Base-by-base conservation (phyloP, 2,888 invertebrate species). In the Archaeoteleia sp. region DNA sequence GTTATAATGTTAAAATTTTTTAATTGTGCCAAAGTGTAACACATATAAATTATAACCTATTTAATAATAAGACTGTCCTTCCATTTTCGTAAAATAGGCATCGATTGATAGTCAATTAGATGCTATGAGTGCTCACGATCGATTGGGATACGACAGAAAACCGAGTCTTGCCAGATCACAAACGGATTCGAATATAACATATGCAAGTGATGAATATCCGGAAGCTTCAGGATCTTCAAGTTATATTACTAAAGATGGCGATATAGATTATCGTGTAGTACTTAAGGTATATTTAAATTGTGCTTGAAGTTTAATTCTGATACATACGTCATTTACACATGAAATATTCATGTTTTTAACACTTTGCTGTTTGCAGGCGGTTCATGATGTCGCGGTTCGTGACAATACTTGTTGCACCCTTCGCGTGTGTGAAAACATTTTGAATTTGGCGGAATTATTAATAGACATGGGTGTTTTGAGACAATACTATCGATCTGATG, bases 201-300 rank as follows among this genome's bases (percentile, higher is more conserved):
- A 96, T 79, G 90, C 92, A 0, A 91, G 92, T 1, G 94, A 95
- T 71, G 96, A 96, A 79, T 90, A 94, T 62, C 92, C 93, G 0
- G 96, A 96, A 86, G 95, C 95, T 0, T 91, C 95, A 0, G 96
- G 96, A 0, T 93, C 98, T 0, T 88, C 92, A 12, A 91, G 93
- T 82, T 99, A 97, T 81, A 97, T 98, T 60, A 97, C 96, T 17
- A 93, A 93, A 77, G 96, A 97, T 75, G 98, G 99, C 0, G 95
- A 97, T 80, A 92, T 99, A 58, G 95, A 97, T 84, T 91, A 95
- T 73, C 92, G 93, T 87, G 94, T 97, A 8, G 92, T 97, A 1
- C 85, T 94, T 5, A 93, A 93, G 89, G 94, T 93, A 86, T 74
- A 61, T 68, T 13, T 9, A 12, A 20, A n/a, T n/a, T n/a, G n/a